Conservation (phyloP, 2,888 invertebrate species). For the Quadriops clusia region DNA sequence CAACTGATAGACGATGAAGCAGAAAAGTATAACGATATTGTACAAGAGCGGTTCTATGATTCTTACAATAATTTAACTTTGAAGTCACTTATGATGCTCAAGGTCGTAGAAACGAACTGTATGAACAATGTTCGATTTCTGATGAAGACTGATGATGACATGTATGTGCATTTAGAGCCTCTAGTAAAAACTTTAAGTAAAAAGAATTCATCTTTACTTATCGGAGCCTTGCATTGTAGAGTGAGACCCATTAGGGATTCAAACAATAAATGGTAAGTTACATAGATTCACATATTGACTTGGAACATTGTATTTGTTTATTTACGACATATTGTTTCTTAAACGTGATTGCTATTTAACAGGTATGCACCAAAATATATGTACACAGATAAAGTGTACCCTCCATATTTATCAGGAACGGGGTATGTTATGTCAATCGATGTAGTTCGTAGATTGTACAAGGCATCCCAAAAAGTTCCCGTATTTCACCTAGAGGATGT, state of each 20-base stretch:
- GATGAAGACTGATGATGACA: slow-evolving; percentile 79
- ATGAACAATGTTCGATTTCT: slow-evolving; percentile 44
- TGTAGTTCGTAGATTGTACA: slow-evolving; percentile 51
- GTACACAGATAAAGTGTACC: slow-evolving; percentile 60
- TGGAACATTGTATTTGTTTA: too few species aligned
- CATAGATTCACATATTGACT: too few species aligned
- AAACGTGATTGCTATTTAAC: slow-evolving; percentile 14
- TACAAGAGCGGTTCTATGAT: slow-evolving; percentile 74
- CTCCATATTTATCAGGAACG: slow-evolving; percentile 69
- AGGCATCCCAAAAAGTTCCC: slow-evolving; percentile 52
- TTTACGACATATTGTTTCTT: too few species aligned
- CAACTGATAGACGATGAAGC: slow-evolving; percentile 54
- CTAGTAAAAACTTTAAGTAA: slow-evolving; percentile 36
- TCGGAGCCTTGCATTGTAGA: slow-evolving; percentile 68
- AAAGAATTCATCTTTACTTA: slow-evolving; percentile 46
- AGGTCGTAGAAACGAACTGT: slow-evolving; percentile 65
- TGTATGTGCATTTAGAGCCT: slow-evolving; percentile 68
- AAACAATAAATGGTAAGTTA: slow-evolving; percentile 61
- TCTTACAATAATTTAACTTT: slow-evolving; percentile 78
- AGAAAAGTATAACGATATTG: slow-evolving; percentile 57
- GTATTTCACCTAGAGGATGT: slow-evolving; percentile 68
- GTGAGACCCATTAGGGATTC: slow-evolving; percentile 63
- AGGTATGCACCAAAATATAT: slow-evolving; percentile 72
- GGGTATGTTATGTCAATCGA: slow-evolving; percentile 63
- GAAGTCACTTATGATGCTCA: slow-evolving; percentile 74